A percentile compares a stretch with the other conserved stretches of the same genome.
Conservation (phyloP, 2,113 vertebrate species). For the human region DNA sequence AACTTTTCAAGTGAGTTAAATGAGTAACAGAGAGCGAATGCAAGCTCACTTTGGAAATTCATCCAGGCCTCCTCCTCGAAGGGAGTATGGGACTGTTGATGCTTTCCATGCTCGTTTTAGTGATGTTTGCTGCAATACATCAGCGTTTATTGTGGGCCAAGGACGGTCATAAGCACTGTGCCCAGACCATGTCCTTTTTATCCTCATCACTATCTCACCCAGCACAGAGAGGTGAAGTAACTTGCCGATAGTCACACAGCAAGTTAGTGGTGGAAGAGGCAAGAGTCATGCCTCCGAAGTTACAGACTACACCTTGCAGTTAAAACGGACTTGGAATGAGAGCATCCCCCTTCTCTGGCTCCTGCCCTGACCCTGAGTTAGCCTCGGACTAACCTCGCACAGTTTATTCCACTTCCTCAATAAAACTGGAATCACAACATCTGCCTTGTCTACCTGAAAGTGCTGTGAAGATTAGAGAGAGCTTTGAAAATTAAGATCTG, state of each 20-base stretch:
- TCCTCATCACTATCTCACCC: rapidly evolving
- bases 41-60: not conserved
- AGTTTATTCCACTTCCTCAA: rapidly evolving
- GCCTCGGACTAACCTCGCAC: too few species aligned
- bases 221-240: not conserved
- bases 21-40: not conserved
- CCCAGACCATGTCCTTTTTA: not conserved
- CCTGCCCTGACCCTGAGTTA: rapidly evolving
- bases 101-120: too few species aligned
- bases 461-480: not conserved
- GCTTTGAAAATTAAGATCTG: rapidly evolving
- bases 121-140: rapidly evolving
- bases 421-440: rapidly evolving
- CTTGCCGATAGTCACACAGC: not conserved
- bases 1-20: not conserved
- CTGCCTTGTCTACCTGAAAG: too few species aligned
- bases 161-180: rapidly evolving
- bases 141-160: rapidly evolving
- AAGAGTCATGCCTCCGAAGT: not conserved
- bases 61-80: not conserved
- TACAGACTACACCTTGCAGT: rapidly evolving
- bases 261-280: rapidly evolving
- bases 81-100: rapidly evolving
- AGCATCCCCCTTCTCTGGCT: rapidly evolving
- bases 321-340: not conserved